phyloP scores from a whole-genome alignment of 2,888 invertebrate genomes.

The Drosophila greeni region DNA sequence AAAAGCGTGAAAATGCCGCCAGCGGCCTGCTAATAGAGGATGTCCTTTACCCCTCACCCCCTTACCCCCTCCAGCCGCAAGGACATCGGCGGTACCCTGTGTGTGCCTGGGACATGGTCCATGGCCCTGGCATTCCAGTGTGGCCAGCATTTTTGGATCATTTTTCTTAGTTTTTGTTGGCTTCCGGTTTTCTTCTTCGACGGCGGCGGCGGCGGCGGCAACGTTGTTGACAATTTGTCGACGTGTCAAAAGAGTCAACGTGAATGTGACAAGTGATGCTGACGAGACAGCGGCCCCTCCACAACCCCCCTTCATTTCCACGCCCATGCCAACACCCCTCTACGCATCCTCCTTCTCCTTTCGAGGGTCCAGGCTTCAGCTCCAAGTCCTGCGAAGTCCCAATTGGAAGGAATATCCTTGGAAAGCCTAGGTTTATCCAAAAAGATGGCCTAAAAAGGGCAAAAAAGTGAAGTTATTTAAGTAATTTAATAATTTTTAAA shows the following conservation, averaged over 20 bases:
- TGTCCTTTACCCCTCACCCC: not conserved
- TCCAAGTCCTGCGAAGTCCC: not conserved
- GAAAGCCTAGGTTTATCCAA: not conserved
- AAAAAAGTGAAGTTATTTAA: too few species aligned
- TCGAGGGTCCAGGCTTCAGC: not conserved
- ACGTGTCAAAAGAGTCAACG: slow-evolving; percentile 73
- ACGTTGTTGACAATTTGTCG: slow-evolving; percentile 75
- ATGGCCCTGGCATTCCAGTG: slow-evolving; percentile 26
- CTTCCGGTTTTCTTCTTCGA: slow-evolving; percentile 51
- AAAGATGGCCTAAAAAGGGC: not conserved
- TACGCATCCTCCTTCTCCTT: not conserved
- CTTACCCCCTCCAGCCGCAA: slow-evolving; percentile 14
- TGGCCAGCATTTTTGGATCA: slow-evolving; percentile 36
- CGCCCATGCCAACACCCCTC: not conserved
- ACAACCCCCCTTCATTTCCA: not conserved
- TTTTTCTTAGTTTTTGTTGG: slow-evolving; percentile 36
- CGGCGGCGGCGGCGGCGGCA: slow-evolving; percentile 66
- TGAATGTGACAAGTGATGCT: slow-evolving; percentile 74
- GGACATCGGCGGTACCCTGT: slow-evolving; percentile 5
- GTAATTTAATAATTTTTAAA: too few species aligned
- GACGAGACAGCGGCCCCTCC: slow-evolving; percentile 53
- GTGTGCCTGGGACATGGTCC: not conserved
- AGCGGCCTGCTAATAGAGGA: slow-evolving; percentile 66
- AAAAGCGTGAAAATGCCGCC: slow-evolving; percentile 65
- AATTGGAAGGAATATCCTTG: too few species aligned